Evolutionary conservation across 2,888 invertebrate genomes (phyloP), one percentile per base, ranked within the genome.

Genomic region (Cerceris ruficornis): DNA sequence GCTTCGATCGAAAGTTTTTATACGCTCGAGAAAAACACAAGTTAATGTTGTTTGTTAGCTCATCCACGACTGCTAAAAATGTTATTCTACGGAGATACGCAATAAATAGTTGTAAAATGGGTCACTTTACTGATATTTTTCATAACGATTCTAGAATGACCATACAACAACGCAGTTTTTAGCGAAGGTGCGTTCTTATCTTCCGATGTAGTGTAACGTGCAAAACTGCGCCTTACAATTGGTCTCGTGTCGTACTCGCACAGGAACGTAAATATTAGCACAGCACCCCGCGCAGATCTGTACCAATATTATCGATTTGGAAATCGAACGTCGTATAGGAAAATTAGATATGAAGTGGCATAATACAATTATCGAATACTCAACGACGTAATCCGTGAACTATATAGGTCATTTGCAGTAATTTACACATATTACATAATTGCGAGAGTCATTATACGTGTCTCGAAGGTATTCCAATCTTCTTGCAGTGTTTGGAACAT

Each of bases 161-260:
- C 17, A 49, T 28, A 6, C 11, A 7, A 14, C 46, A 7, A 14
- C 46, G 50, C 15, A 14, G 42, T 69, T 8, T 7, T 9, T 60
- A 17, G 5, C 15, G 8, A 59, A 41, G 39, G 49, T 13, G n/a
- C 7, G 11, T 64, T 8, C 17, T 77, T 71, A 71, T 78, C 64
- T 67, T 43, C 8, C 14, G 61, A n/a, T 28, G 62, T 61, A 41
- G 70, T 68, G 65, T 70, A 65, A 74, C 52, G 65, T 46, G 60
- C 49, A 52, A 58, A 15, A 43, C 41, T 68, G 52, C 5, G 17
- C 66, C 64, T 68, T 50, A 28, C 41, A 11, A 81, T 75, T 81
- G 79, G 76, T 50, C 7, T 39, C 67, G 67, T 75, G 71, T 52
- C 46, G 68, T 13, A 8, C 7, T 52, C 8, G 2, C 0, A 0